Conservation (phyloP, 2,888 invertebrate genomes). For the Thera obeliscata region DNA sequence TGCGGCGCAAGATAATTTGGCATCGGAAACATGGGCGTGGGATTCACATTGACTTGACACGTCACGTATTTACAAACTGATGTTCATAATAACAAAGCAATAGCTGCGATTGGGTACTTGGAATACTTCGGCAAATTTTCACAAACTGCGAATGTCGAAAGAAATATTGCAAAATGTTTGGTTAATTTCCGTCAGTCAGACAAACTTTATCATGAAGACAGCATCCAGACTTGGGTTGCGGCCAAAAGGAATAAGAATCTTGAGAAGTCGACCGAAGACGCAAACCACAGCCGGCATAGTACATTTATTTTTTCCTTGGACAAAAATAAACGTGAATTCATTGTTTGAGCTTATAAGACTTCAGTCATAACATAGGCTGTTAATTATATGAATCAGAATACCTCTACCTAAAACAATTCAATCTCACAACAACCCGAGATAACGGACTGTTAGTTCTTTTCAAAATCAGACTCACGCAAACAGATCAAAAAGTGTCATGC, state of each 20-base stretch:
- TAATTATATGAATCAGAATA: conserved; percentile 13
- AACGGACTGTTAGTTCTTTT: not conserved
- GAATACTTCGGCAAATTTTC: conserved; percentile 29
- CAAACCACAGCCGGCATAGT: conserved; percentile 29
- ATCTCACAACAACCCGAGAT: not conserved
- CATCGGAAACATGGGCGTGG: conserved; percentile 61
- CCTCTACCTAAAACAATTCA: not conserved
- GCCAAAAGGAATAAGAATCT: conserved; percentile 65
- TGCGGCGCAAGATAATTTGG: conserved; percentile 75
- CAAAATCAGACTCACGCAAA: not conserved
- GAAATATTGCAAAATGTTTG: conserved; percentile 57
- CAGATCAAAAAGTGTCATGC: too few species aligned
- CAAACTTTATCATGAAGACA: conserved; percentile 59
- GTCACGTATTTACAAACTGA: conserved; percentile 45
- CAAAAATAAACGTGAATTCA: conserved; percentile 46
- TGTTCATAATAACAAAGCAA: conserved; percentile 47
- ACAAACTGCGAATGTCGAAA: conserved; percentile 37
- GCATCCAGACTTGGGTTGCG: conserved; percentile 60
- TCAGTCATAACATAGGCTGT: conserved; percentile 10
- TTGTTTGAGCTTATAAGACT: conserved; percentile 33
- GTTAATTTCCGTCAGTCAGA: conserved; percentile 46
- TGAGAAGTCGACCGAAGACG: conserved; percentile 43
- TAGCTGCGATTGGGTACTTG: conserved; percentile 47
- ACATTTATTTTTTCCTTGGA: conserved; percentile 47
- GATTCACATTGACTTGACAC: conserved; percentile 45